Conservation (phyloP, 2,113 vertebrate species). For the human (Homo sapiens) region GRCh38 chr1:76548501-76549000, state of each 20-base stretch:
- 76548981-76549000: not conserved
- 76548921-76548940: not conserved
- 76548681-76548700: not conserved
- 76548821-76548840: not conserved
- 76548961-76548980: not conserved
- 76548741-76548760: not conserved
- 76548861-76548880: not conserved
- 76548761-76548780: not conserved
- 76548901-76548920: not conserved
- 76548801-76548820: not conserved
- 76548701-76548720: not conserved
- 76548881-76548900: not conserved
- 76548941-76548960: not conserved
- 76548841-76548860: not conserved
- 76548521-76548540: not conserved
- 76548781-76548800: not conserved
- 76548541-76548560: not conserved
- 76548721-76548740: not conserved
- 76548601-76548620: not conserved
- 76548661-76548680: not conserved
- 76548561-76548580: not conserved
- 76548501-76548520: not conserved
- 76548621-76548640: not conserved
- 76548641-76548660: not conserved
- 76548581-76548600: not conserved